Evolutionary conservation across 2,888 invertebrate species (phyloP).

Genomic region (Sphinx pinastri): DNA sequence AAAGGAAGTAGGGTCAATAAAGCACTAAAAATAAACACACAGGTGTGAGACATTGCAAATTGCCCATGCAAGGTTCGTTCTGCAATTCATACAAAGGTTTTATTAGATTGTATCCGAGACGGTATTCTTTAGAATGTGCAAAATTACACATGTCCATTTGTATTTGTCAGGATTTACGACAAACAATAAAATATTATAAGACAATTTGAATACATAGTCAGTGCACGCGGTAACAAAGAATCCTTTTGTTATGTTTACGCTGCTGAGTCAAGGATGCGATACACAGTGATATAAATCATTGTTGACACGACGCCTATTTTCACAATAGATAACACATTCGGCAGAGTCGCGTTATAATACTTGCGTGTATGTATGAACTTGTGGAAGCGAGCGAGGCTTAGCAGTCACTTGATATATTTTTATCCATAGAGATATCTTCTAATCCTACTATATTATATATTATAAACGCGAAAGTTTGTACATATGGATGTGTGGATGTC

Average conservation of each 20-base stretch:
- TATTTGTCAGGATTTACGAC: slow-evolving; percentile 22
- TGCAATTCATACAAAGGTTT: slow-evolving; percentile 20
- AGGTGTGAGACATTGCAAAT: slow-evolving; percentile 15
- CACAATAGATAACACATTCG: slow-evolving; percentile 52
- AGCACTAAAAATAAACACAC: slow-evolving; percentile 16
- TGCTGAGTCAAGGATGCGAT: slow-evolving; percentile 52
- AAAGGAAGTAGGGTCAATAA: slow-evolving; percentile 11
- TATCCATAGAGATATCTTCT: background rate
- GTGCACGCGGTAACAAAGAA: slow-evolving; percentile 28
- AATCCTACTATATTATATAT: too few relatives aligned
- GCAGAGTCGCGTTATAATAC: slow-evolving; percentile 30
- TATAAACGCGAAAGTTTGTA: too few relatives aligned
- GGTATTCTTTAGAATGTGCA: slow-evolving; percentile 22
- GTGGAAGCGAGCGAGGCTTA: background rate
- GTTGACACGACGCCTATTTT: slow-evolving; percentile 57
- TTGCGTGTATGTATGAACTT: slow-evolving; percentile 4
- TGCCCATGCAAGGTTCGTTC: slow-evolving; percentile 7
- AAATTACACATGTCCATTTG: slow-evolving; percentile 12
- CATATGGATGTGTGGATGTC: too few relatives aligned
- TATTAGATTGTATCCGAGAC: slow-evolving; percentile 14
- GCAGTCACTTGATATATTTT: background rate
- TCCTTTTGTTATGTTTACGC: slow-evolving; percentile 48
- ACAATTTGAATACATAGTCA: slow-evolving; percentile 24
- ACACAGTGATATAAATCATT: slow-evolving; percentile 51
- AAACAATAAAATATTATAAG: slow-evolving; percentile 20